Evolutionary conservation across 2,888 invertebrate genomes (phyloP).

Genomic region (Galerucella calmariensis): DNA sequence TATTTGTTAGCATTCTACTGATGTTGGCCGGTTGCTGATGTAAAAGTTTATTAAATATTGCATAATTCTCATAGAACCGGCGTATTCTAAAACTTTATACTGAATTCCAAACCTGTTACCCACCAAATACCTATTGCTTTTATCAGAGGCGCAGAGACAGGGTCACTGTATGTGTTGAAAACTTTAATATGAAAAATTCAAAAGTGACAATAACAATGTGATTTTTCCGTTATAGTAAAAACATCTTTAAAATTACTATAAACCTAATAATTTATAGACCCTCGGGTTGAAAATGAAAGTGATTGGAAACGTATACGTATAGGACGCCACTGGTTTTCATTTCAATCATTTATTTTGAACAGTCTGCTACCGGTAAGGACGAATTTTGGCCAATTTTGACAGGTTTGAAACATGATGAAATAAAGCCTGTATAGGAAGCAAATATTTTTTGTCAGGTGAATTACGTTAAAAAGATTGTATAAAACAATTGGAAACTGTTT

Average conservation of each 20-base stretch:
- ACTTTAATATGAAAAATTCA: not conserved
- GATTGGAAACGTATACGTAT: no score
- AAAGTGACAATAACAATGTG: not conserved
- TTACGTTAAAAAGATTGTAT: constrained; percentile 14
- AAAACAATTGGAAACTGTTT: constrained; percentile 42
- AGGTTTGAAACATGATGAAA: no score
- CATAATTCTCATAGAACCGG: constrained; percentile 52
- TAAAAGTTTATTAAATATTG: constrained; percentile 55
- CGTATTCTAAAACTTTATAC: constrained; percentile 50
- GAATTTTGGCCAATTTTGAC: not conserved
- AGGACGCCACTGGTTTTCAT: not conserved
- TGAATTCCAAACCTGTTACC: constrained; percentile 51
- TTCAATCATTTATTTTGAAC: not conserved
- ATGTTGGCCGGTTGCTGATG: constrained; percentile 44
- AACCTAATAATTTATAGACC: no score
- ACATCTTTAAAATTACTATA: no score
- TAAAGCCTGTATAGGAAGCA: not conserved
- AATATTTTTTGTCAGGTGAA: not conserved
- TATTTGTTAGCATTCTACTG: constrained; percentile 48
- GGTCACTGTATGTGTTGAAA: not conserved
- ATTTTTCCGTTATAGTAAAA: no score
- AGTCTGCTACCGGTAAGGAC: not conserved
- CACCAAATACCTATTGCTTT: constrained; percentile 40
- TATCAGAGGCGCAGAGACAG: constrained; percentile 3
- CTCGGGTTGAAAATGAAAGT: no score